Evolutionary conservation across 2,113 vertebrate species (phyloP).

Genomic region (Eonycteris spelaea): DNA sequence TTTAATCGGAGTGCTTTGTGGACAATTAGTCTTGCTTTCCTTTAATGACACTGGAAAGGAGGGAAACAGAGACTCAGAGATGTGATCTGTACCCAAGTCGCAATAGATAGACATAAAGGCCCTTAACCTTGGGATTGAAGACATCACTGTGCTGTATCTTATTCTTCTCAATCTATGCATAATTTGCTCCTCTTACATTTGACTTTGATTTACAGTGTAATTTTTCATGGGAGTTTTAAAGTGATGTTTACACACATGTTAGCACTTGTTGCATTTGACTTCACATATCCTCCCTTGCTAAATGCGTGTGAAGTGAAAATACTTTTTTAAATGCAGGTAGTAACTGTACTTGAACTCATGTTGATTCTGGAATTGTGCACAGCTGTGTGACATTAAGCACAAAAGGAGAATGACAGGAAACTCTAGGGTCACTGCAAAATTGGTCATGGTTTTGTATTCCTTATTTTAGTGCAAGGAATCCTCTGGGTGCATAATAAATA

Average conservation of each 20-base stretch:
- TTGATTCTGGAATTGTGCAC: background rate
- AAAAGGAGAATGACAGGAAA: background rate
- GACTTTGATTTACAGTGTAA: background rate
- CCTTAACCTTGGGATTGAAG: background rate
- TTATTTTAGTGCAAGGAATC: background rate
- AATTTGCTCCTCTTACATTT: background rate
- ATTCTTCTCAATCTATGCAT: background rate
- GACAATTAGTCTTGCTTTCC: background rate
- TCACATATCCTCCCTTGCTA: constrained; percentile 1
- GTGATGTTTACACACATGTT: constrained; percentile 48
- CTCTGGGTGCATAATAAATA: background rate
- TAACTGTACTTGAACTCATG: background rate
- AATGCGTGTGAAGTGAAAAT: constrained; percentile 51
- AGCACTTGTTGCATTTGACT: constrained; percentile 25
- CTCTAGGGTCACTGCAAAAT: background rate
- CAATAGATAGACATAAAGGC: background rate
- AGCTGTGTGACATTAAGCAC: constrained; percentile 38
- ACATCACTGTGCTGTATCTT: background rate
- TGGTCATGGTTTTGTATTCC: constrained; percentile 12
- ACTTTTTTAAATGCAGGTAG: constrained; percentile 38
- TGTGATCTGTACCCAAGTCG: background rate
- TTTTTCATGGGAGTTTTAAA: constrained; percentile 40
- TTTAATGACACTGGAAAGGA: background rate
- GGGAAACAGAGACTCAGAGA: background rate
- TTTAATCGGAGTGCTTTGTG: background rate